Percentiles rank a stretch among this genome's conserved stretches.
Conservation (phyloP, 1,140 invertebrate species). For the Ostrea edulis region DNA sequence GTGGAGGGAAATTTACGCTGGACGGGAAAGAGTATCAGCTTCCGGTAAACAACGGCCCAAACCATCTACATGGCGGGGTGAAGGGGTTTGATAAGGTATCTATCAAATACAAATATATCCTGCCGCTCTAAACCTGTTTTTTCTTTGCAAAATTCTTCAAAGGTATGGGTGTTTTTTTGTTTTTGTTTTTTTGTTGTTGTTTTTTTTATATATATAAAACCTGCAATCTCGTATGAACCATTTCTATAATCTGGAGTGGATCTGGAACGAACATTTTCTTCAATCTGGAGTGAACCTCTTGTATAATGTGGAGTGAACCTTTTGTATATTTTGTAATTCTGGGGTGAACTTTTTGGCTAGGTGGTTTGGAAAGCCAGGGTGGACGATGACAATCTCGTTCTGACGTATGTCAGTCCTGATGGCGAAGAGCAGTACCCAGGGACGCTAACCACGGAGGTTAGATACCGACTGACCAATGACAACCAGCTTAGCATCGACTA, state of each 20-base stretch:
- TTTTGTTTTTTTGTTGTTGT: too few species aligned
- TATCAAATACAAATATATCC: neutral
- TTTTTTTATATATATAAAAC: too few species aligned
- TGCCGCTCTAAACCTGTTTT: neutral
- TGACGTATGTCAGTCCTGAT: conserved; percentile 85
- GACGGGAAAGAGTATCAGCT: conserved; percentile 86
- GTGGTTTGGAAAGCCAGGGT: conserved; percentile 77
- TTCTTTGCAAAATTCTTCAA: neutral
- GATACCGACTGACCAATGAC: conserved; percentile 86
- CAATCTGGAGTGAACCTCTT: too few species aligned
- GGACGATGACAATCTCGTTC: conserved; percentile 67
- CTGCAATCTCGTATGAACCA: too few species aligned
- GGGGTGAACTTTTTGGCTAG: conserved; percentile 10
- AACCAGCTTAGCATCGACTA: conserved; percentile 88
- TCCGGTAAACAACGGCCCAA: conserved; percentile 84
- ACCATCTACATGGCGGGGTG: conserved; percentile 92
- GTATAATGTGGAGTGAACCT: too few species aligned
- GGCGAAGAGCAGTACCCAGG: conserved; percentile 94
- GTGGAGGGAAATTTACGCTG: conserved; percentile 84
- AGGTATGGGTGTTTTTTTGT: too few species aligned
- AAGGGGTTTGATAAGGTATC: conserved; percentile 91
- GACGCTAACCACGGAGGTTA: conserved; percentile 82
- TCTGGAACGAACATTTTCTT: too few species aligned
- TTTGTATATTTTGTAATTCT: neutral
- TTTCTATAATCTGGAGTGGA: too few species aligned